Evolutionary conservation across 2,888 invertebrate species (phyloP), one percentile per base, ranked within the genome.

Genomic region (Diadromus collaris): DNA sequence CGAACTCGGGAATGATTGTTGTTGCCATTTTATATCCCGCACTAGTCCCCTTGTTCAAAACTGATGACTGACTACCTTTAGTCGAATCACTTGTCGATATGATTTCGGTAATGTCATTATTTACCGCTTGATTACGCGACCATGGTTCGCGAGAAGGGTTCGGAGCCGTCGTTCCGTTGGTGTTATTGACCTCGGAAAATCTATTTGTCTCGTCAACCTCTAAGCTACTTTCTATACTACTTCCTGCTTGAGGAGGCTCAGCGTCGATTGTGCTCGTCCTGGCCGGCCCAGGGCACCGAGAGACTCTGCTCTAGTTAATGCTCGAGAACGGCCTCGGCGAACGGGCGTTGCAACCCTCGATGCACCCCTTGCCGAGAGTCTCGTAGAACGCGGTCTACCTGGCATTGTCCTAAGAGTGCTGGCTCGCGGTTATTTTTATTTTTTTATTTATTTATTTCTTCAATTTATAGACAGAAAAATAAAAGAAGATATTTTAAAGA

Each of bases 1-100:
- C 67, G 6, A 21, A 67, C 16, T 67, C 67, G 1, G 67, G 67
- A 21, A 67, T 67, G 34, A 67, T 54, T 3, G 16, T 19, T n/a
- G 21, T 7, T 7, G 48, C 48, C 48, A 48, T 48, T 21, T n/a
- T 48, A 7, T 19, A 48, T 7, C 48, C 19, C 24, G 38, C 10
- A 2, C 61, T 21, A 21, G 61, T 61, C 6, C 61, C 38, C 9
- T 13, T 10, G 27, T 16, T 13, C 6, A 4, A 3, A 6, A 54
- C 6, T 6, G 16, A 54, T 2, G 54, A 27, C 0, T 54, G 54
- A 6, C 29, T 54, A 24, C 13, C 27, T 24, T 6, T 24, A 2
- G 13, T 27, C 13, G 54, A 54, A 24, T 27, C 54, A 7, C 51
- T 51, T 19, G 51, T 51, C 51, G 51, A 19, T n/a, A 19, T 51